Base-by-base conservation (phyloP, 2,113 vertebrate species). In the Plotosus lineatus region DNA sequence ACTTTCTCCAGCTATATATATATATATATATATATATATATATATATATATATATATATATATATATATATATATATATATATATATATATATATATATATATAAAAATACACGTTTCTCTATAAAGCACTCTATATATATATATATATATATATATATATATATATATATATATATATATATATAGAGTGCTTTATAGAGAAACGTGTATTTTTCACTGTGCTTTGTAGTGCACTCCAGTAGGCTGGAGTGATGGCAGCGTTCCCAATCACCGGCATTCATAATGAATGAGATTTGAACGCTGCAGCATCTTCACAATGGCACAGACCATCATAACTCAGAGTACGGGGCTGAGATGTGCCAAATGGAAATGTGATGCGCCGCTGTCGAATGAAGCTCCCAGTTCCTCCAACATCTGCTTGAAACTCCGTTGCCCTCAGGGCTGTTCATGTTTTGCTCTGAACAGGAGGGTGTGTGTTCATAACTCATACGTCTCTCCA, bases 271-370 rank as follows among this genome's bases (percentile, higher is more conserved):
- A 75, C 84, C 73, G 66, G 81, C 81, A 85, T 85, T 71, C 77
- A 83, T 85, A 85, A 85, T 85, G 66, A 85, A 85, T 83, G 84
- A 85, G 81, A 82, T 77, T 83, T 83, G 81, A 83, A 83, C 40
- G 81, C 48, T 33, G 66, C 76, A 48, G 76, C 84, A 85, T 85
- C 84, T 82, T 85, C 76, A 85, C 80, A 82, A 80, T 72, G 78
- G 56, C 76, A 38, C 84, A 77, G 75, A 61, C 81, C 71, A 68
- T 80, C 81, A 83, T 83, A 77, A 83, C 81, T 85, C 81, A 85
- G 84, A 80, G 77, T n/a, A 76, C 78, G 53, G 3, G 48, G 84
- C 72, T 85, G 68, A 82, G 63, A 82, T 66, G 56, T 78, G 83
- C 79, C 83, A 83, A 85, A 83, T 80, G 84, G 81, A 83, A 77